Percentiles rank a stretch among this genome's conserved stretches.
phyloP scores from a whole-genome alignment of 2,888 invertebrate species.

The Sepiola atlantica region DNA sequence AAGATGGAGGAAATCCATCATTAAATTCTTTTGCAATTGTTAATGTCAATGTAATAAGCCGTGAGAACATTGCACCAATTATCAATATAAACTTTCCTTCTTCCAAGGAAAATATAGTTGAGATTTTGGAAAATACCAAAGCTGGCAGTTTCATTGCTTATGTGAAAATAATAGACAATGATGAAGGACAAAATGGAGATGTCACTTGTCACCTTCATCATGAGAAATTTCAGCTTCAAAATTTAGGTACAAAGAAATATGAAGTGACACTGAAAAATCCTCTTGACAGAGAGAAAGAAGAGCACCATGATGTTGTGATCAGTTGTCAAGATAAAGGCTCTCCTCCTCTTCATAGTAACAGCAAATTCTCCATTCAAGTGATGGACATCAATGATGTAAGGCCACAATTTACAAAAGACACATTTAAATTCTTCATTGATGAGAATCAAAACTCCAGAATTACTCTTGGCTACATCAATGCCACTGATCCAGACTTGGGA shows the following conservation, averaged over 20 bases:
- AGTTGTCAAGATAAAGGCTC: background rate
- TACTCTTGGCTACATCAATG: background rate
- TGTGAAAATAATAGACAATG: background rate
- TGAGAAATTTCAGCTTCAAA: background rate
- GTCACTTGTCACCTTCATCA: background rate
- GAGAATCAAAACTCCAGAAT: background rate
- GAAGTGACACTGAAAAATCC: background rate
- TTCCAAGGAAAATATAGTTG: background rate
- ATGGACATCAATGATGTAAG: background rate
- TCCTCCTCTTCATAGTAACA: conserved; percentile 32
- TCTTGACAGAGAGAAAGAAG: background rate
- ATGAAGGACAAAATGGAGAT: background rate
- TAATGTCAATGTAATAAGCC: background rate
- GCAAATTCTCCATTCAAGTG: conserved; percentile 10
- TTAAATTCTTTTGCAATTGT: background rate
- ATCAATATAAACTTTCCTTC: background rate
- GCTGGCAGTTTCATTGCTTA: background rate
- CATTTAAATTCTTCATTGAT: background rate
- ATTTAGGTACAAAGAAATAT: background rate
- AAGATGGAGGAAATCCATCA: background rate
- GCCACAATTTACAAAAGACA: background rate
- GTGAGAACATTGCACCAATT: background rate
- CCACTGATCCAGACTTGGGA: conserved; percentile 6
- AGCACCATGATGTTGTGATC: background rate
- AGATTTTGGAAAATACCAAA: background rate